Conservation (phyloP, 2,888 invertebrate genomes). For the Phortica okadai region DNA sequence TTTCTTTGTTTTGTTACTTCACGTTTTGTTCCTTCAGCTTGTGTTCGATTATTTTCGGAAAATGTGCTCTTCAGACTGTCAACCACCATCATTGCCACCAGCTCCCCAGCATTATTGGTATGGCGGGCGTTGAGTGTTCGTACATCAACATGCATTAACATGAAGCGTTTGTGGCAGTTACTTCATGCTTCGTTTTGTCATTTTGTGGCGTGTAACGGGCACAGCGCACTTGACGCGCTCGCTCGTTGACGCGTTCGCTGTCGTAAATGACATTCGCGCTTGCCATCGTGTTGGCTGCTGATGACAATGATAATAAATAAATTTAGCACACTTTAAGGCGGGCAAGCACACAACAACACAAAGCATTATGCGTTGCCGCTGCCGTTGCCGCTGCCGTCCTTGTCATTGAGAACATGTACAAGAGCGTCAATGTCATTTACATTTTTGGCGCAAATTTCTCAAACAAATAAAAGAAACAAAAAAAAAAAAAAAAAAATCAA, state of each 20-base stretch:
- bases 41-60: constrained; percentile 47
- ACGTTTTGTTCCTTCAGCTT: constrained; percentile 13
- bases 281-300: constrained; percentile 43
- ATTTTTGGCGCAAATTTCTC: background rate
- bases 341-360: constrained; percentile 21
- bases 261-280: constrained; percentile 52
- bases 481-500: constrained; percentile 43
- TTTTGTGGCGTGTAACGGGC: constrained; percentile 63
- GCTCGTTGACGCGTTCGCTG: constrained; percentile 22
- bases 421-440: background rate
- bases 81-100: constrained; percentile 12
- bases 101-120: constrained; percentile 51
- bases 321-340: constrained; percentile 59
- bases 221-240: constrained; percentile 22
- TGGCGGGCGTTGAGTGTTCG: constrained; percentile 49
- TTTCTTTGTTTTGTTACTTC: constrained; percentile 12
- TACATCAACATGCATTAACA: constrained; percentile 27
- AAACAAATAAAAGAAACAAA: constrained; percentile 1
- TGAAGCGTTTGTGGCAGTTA: constrained; percentile 35
- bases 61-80: constrained; percentile 33
- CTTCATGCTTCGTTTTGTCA: constrained; percentile 56
- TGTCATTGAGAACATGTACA: background rate
- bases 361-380: background rate
- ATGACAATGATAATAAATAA: constrained; percentile 67
- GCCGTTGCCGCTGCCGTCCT: background rate